These are phyloP conservation scores for Nothocercus julius DNA, from an alignment of 2,113 vertebrate species.

Conservation along the genomic window DNA sequence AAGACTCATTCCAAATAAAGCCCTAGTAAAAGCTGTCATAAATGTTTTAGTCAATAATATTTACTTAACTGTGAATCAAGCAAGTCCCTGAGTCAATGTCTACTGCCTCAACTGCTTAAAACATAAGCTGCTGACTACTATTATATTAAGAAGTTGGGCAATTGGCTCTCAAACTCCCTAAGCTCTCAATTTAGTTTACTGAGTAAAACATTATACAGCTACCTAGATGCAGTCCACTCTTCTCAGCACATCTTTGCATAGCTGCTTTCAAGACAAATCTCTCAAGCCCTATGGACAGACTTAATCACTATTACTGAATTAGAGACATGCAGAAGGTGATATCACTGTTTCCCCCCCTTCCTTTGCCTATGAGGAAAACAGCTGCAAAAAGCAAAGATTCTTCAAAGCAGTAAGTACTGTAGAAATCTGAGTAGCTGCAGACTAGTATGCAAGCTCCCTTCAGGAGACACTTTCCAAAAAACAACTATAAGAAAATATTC, in stretches of 20 bases:
- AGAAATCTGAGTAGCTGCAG: background rate
- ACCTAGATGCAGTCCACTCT: background rate
- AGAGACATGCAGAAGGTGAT: background rate
- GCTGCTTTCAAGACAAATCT: background rate
- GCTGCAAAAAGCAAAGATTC: background rate
- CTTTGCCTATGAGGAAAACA: background rate
- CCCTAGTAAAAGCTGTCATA: background rate
- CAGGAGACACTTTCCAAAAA: background rate
- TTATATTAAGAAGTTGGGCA: background rate
- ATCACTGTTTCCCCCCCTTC: background rate
- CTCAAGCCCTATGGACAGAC: rapidly evolving
- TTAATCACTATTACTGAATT: background rate
- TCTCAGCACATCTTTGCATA: background rate
- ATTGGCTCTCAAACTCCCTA: background rate
- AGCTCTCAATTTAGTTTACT: background rate
- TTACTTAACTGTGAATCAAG: background rate
- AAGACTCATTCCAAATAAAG: background rate
- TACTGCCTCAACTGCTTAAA: background rate
- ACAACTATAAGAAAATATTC: background rate
- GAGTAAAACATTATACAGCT: background rate
- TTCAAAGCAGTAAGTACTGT: background rate
- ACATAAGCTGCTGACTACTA: background rate
- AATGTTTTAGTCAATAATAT: background rate
- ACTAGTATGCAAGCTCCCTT: background rate
- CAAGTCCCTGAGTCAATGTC: background rate